These are phyloP conservation scores for Novumbra hubbsi DNA, from an alignment of 2,797 vertebrate species.

Conservation along the genomic window DNA sequence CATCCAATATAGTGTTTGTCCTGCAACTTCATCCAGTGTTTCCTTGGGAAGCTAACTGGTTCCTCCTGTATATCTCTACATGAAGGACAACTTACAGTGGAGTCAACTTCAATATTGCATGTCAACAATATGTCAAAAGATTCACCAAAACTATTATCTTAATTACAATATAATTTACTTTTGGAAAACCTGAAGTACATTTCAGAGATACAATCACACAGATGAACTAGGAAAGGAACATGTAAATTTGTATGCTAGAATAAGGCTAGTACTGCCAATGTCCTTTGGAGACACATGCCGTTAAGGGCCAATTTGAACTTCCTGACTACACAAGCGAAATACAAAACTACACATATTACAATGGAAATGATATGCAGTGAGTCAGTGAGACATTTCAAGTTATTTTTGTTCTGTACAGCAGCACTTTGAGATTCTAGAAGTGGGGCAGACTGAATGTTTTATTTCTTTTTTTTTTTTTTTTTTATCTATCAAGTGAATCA, in stretches of 20 bases:
- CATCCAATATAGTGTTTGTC: constrained; percentile 34
- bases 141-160: constrained; percentile 44
- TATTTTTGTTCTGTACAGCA: too few relatives aligned
- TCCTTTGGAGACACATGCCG: neutral
- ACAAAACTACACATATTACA: neutral
- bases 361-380: neutral
- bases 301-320: neutral
- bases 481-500: too few relatives aligned
- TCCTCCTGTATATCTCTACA: neutral
- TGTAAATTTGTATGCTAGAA: constrained; percentile 12
- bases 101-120: constrained; percentile 29
- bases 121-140: constrained; percentile 37
- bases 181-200: constrained; percentile 14
- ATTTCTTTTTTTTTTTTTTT: too few relatives aligned
- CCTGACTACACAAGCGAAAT: neutral
- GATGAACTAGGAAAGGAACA: constrained; percentile 29
- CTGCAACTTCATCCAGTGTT: constrained; percentile 33
- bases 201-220: constrained; percentile 33
- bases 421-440: too few relatives aligned
- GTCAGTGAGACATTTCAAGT: too few relatives aligned
- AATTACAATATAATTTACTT: constrained; percentile 12
- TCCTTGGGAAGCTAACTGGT: constrained; percentile 3
- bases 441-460: too few relatives aligned
- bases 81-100: constrained; percentile 4
- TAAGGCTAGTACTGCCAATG: neutral